phyloP scores from a whole-genome alignment of 2,113 vertebrate genomes.

The Mobula birostris region DNA sequence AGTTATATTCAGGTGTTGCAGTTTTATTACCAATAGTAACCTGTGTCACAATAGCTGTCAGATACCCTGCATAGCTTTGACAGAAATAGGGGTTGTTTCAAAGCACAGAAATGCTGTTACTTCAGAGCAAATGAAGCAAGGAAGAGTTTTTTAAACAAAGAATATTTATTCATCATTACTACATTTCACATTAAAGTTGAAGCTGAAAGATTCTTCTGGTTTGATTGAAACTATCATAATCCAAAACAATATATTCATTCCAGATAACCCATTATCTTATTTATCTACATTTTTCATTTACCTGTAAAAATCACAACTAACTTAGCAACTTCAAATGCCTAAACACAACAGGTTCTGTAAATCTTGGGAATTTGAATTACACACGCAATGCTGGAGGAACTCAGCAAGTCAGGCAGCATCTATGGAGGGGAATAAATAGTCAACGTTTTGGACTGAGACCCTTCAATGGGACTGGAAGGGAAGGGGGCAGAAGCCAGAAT shows the following conservation, averaged over 20 bases:
- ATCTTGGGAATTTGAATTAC: too few species aligned
- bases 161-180: not conserved
- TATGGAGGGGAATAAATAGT: too few species aligned
- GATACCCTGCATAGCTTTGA: not conserved
- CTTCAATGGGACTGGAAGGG: too few species aligned
- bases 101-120: not conserved
- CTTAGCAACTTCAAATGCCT: too few species aligned
- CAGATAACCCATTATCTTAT: not conserved
- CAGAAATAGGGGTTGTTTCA: not conserved
- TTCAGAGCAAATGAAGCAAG: not conserved
- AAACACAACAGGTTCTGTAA: too few species aligned
- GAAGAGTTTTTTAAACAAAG: not conserved
- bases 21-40: not conserved
- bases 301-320: not conserved
- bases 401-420: too few species aligned
- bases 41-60: not conserved
- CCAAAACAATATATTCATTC: not conserved
- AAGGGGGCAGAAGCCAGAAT: too few species aligned
- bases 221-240: not conserved
- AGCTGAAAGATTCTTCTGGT: not conserved
- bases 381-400: too few species aligned
- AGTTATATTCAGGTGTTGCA: not conserved
- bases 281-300: not conserved
- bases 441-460: too few species aligned
- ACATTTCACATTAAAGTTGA: not conserved